phyloP scores from a whole-genome alignment of 2,888 invertebrate species.

The Lasioglossum pauxillum region DNA sequence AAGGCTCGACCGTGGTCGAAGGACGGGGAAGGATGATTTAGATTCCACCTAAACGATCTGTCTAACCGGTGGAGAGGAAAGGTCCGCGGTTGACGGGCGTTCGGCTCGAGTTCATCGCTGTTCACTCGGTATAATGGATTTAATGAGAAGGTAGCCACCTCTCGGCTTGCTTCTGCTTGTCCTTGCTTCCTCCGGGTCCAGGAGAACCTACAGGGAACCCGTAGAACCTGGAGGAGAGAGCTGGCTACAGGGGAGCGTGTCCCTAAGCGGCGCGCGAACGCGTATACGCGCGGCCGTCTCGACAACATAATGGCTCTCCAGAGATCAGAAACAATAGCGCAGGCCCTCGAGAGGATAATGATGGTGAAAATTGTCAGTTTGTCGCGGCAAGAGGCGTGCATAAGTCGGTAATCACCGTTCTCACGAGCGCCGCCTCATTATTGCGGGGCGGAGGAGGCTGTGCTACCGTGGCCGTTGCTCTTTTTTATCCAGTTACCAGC shows the following conservation, averaged over 20 bases:
- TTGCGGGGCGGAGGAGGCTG: constrained; percentile 34
- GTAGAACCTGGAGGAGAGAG: background rate
- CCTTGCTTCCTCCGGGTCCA: constrained; percentile 13
- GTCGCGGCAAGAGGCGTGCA: constrained; percentile 71
- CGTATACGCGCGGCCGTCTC: constrained; percentile 26
- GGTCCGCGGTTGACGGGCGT: constrained; percentile 54
- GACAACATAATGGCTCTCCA: constrained; percentile 69
- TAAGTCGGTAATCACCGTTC: constrained; percentile 75
- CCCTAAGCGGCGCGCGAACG: constrained; percentile 22
- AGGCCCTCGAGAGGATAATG: constrained; percentile 76
- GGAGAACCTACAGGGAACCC: background rate
- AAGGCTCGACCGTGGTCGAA: constrained; percentile 13
- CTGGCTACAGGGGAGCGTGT: constrained; percentile 32
- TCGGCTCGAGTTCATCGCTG: constrained; percentile 71
- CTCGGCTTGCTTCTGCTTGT: constrained; percentile 6
- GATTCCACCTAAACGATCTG: constrained; percentile 78
- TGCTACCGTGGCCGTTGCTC: constrained; percentile 55
- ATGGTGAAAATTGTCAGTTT: constrained; percentile 78
- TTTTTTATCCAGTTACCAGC: constrained; percentile 32
- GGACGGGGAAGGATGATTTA: constrained; percentile 73
- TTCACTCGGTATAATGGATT: constrained; percentile 78
- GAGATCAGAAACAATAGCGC: constrained; percentile 77
- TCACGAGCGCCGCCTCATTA: constrained; percentile 65
- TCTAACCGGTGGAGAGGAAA: constrained; percentile 59
- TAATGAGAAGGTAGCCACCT: constrained; percentile 77